phyloP scores from a whole-genome alignment of 2,113 vertebrate species.

The Pelvicachromis taeniatus region DNA sequence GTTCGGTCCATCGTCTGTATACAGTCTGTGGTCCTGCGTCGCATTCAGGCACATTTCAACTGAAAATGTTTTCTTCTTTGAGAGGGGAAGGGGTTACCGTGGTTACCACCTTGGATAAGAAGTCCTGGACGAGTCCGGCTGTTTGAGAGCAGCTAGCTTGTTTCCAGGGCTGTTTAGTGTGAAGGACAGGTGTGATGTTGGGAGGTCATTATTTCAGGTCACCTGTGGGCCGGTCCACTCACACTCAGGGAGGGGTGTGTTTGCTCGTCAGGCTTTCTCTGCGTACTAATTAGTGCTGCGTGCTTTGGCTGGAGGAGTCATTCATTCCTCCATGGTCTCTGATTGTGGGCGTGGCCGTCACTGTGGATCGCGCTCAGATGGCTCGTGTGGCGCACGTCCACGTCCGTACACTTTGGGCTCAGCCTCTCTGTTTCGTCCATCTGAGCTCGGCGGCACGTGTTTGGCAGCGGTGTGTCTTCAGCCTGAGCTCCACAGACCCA shows the following conservation, averaged over 20 bases:
- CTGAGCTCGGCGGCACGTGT: conserved; percentile 33
- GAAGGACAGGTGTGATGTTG: neutral
- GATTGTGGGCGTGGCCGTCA: neutral
- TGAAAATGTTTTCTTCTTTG: fast-evolving
- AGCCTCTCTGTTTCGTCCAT: neutral
- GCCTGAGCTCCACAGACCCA: conserved; percentile 41
- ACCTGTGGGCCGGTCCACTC: neutral
- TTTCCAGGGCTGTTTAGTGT: neutral
- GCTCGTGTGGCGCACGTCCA: neutral
- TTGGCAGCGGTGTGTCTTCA: neutral
- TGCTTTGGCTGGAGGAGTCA: neutral
- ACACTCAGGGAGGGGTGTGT: fast-evolving
- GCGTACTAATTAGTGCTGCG: neutral
- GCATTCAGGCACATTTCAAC: neutral
- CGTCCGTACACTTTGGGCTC: neutral
- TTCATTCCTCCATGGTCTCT: neutral
- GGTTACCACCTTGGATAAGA: too few species aligned
- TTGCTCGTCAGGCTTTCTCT: neutral
- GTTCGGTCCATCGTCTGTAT: neutral
- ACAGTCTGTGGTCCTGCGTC: neutral
- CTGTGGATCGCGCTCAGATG: neutral
- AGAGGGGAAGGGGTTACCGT: fast-evolving
- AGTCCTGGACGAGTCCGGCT: too few species aligned
- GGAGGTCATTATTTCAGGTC: neutral
- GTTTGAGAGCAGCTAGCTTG: neutral